phyloP scores from a whole-genome alignment of 2,113 vertebrate species.

The Irena cyanogastra region DNA sequence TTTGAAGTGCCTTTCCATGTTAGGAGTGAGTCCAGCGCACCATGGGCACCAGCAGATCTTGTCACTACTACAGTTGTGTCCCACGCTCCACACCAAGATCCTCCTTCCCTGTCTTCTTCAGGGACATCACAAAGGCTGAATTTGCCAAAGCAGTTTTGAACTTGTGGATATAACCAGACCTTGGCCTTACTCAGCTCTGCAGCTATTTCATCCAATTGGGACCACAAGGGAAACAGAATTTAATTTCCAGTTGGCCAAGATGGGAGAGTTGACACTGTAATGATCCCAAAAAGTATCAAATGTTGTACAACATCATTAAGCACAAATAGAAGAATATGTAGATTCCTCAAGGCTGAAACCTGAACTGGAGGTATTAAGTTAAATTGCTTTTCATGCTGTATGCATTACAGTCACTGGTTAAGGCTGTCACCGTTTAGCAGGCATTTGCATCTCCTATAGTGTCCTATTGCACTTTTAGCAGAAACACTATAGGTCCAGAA shows the following conservation, averaged over 20 bases:
- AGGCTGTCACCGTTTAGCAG: not conserved
- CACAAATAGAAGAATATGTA: not conserved
- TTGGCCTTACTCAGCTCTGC: not conserved
- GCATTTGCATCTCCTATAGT: not conserved
- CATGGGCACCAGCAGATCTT: not conserved
- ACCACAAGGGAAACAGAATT: constrained; percentile 13
- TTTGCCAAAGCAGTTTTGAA: not conserved
- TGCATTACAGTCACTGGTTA: not conserved
- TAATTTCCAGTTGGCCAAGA: constrained; percentile 32
- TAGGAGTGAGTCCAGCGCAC: not conserved
- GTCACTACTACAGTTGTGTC: accelerated
- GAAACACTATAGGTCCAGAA: not conserved
- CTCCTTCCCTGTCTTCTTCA: not conserved
- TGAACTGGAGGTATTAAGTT: constrained; percentile 22
- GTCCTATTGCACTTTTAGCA: not conserved
- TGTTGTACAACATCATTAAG: not conserved
- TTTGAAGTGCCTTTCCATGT: not conserved
- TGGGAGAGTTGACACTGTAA: not conserved
- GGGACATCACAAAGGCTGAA: not conserved
- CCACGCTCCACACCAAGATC: not conserved
- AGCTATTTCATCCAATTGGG: not conserved
- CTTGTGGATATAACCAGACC: not conserved
- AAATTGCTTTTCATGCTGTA: not conserved
- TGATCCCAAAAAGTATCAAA: not conserved
- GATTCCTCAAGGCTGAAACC: constrained; percentile 12